Percentiles rank a stretch among this genome's conserved stretches.
These are phyloP conservation scores for Dugesia japonica DNA, from an alignment of 2,888 invertebrate species.

Conservation along the genomic window DNA sequence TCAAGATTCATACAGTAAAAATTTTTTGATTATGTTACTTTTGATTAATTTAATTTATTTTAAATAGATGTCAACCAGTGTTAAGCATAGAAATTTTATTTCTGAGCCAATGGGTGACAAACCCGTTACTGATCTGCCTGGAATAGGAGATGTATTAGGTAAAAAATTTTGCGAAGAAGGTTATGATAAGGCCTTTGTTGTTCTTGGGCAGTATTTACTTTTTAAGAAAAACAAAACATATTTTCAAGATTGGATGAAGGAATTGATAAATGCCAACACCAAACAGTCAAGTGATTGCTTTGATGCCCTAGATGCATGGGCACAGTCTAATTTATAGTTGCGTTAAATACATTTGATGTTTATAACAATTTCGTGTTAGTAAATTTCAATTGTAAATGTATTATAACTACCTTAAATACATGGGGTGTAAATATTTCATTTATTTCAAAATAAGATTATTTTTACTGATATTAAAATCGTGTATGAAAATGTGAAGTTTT, in stretches of 20 bases:
- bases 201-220: conserved; percentile 83
- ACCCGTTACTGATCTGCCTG: conserved; percentile 77
- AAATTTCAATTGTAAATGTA: no score
- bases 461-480: no score
- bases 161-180: conserved; percentile 67
- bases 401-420: no score
- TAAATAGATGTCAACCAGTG: conserved; percentile 62
- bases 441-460: no score
- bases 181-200: conserved; percentile 93
- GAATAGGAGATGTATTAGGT: conserved; percentile 77
- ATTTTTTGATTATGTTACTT: no score
- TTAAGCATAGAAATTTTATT: conserved; percentile 79
- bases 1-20: no score
- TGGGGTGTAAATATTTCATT: no score
- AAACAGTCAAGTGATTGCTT: conserved; percentile 85
- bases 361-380: no score
- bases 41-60: no score
- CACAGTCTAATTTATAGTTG: conserved; percentile 87
- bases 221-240: conserved; percentile 82
- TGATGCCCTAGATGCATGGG: conserved; percentile 88
- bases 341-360: no score
- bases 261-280: conserved; percentile 69
- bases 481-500: no score
- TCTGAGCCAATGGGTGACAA: conserved; percentile 87
- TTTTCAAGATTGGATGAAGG: conserved; percentile 94